These are phyloP conservation scores for Sebastes steindachneri DNA, from an alignment of 2,797 vertebrate species.

Conservation along the genomic window DNA sequence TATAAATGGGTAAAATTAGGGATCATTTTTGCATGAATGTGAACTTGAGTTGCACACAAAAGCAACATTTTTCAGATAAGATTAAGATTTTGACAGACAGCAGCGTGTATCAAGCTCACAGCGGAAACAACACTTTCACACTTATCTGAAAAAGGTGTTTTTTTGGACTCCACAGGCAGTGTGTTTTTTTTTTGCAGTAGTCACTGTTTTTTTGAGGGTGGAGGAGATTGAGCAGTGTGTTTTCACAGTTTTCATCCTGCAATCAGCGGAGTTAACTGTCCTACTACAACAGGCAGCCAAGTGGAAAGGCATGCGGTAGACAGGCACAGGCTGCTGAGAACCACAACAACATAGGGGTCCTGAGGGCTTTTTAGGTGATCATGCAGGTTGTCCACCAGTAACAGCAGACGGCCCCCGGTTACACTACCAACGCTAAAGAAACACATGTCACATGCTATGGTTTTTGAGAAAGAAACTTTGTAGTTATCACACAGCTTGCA, in stretches of 20 bases:
- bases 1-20: conserved; percentile 1
- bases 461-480: conserved; percentile 15
- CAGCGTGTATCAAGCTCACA: conserved; percentile 22
- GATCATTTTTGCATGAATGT: background rate
- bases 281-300: conserved; percentile 71
- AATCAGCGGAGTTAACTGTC: conserved; percentile 73
- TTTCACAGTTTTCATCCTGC: conserved; percentile 70
- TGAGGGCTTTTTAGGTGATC: conserved; percentile 69
- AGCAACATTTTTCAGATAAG: conserved; percentile 17
- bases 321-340: conserved; percentile 56
- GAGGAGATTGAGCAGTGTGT: conserved; percentile 34
- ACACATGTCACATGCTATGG: background rate
- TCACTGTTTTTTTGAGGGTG: conserved; percentile 13
- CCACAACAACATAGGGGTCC: conserved; percentile 67
- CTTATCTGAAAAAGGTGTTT: conserved; percentile 18
- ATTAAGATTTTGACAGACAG: conserved; percentile 41
- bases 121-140: conserved; percentile 53
- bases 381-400: conserved; percentile 48
- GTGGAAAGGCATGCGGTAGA: conserved; percentile 79
- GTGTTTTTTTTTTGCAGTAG: conserved; percentile 25
- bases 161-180: conserved; percentile 18
- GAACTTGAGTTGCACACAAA: conserved; percentile 15
- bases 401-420: conserved; percentile 13
- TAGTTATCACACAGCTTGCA: background rate
- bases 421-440: conserved; percentile 14